A percentile compares a stretch with the other conserved stretches of the same genome.
These are phyloP conservation scores for Dorcus hopei DNA, from an alignment of 2,888 invertebrate species.

Conservation along the genomic window DNA sequence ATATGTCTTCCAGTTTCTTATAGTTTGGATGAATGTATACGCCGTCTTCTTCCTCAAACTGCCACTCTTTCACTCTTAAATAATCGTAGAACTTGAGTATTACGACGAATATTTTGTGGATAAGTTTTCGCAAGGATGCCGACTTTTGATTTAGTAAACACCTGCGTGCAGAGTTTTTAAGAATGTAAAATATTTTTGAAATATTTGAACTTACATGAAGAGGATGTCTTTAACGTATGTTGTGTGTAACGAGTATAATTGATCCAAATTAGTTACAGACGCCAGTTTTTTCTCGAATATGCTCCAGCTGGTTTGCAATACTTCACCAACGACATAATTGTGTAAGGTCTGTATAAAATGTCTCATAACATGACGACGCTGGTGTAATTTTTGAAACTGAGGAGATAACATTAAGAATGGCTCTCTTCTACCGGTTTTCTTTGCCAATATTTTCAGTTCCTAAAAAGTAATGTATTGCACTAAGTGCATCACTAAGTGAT, in stretches of 20 bases:
- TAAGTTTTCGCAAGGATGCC: constrained; percentile 63
- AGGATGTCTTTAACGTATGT: constrained; percentile 72
- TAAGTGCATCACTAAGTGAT: no score
- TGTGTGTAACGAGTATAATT: constrained; percentile 69
- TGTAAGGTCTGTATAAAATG: constrained; percentile 73
- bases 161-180: constrained; percentile 40
- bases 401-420: constrained; percentile 55
- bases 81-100: constrained; percentile 69
- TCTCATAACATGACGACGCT: constrained; percentile 71
- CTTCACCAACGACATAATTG: constrained; percentile 74
- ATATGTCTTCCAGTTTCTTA: constrained; percentile 52
- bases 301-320: constrained; percentile 71
- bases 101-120: constrained; percentile 70
- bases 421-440: constrained; percentile 41
- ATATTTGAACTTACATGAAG: constrained; percentile 52
- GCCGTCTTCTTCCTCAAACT: constrained; percentile 48
- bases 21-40: constrained; percentile 60
- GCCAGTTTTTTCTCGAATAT: constrained; percentile 67
- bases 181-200: neutral
- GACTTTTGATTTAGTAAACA: constrained; percentile 72
- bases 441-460: constrained; percentile 55
- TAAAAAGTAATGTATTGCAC: constrained; percentile 41
- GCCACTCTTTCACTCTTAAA: constrained; percentile 59
- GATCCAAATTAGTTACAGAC: constrained; percentile 65
- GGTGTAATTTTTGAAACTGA: constrained; percentile 69